phyloP scores from a whole-genome alignment of 2,113 vertebrate genomes.

The Saccopteryx bilineata region DNA sequence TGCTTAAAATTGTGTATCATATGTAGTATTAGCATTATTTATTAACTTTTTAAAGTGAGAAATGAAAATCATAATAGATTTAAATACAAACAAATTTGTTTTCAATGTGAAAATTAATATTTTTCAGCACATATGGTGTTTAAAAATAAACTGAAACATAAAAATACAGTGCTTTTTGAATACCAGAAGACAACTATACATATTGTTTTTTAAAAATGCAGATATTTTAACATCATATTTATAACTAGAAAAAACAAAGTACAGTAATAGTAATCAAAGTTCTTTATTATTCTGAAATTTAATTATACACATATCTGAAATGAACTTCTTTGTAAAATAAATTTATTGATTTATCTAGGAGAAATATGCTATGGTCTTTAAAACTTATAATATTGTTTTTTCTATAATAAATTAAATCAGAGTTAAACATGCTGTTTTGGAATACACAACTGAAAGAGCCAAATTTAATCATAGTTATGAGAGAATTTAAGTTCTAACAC shows the following conservation, averaged over 20 bases:
- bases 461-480: not conserved
- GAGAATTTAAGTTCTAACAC: not conserved
- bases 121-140: not conserved
- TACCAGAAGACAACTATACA: not conserved
- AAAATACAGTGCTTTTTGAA: constrained; percentile 3
- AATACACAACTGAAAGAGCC: not conserved
- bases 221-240: not conserved
- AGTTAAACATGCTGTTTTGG: not conserved
- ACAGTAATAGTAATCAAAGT: not conserved
- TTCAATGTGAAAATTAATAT: not conserved
- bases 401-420: not conserved
- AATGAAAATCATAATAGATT: not conserved
- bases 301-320: not conserved
- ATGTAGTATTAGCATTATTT: not conserved
- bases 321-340: not conserved
- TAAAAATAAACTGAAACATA: constrained; percentile 37
- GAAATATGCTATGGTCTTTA: not conserved
- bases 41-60: constrained; percentile 20
- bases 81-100: not conserved
- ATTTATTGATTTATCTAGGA: constrained; percentile 12
- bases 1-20: not conserved
- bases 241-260: constrained; percentile 13
- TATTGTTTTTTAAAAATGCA: not conserved
- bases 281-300: constrained; percentile 36
- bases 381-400: not conserved